Percentiles rank a stretch among this genome's conserved stretches.
phyloP scores from a whole-genome alignment of 2,888 invertebrate species.

The Ischnura elegans region DNA sequence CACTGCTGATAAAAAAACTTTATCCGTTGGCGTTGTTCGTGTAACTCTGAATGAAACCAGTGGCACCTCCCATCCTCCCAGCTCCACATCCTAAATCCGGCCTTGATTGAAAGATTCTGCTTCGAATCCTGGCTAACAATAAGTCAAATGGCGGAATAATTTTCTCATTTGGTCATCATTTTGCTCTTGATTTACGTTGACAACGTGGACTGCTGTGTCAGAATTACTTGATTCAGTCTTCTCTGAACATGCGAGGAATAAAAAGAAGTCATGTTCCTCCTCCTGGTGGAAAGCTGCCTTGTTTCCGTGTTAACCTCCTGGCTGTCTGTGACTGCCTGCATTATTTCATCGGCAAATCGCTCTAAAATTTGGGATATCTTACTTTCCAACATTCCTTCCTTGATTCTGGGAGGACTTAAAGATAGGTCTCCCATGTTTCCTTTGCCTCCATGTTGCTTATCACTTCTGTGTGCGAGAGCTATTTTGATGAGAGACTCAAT shows the following conservation, averaged over 20 bases:
- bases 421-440: neutral
- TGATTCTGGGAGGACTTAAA: neutral
- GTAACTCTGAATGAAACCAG: no score
- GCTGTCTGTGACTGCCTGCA: neutral
- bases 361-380: neutral
- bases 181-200: no score
- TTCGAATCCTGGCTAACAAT: no score
- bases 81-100: no score
- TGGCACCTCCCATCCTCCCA: no score
- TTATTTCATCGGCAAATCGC: neutral
- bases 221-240: neutral
- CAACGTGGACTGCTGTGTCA: neutral
- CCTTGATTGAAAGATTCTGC: no score
- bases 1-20: no score
- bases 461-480: neutral
- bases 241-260: neutral
- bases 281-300: neutral
- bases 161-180: no score
- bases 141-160: no score
- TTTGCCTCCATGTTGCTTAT: neutral
- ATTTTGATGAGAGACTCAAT: slow-evolving; percentile 11
- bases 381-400: neutral
- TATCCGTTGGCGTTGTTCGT: no score
- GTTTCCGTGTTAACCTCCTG: neutral
- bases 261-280: neutral